These are phyloP conservation scores for Erythrocercus mccallii DNA, from an alignment of 2,113 vertebrate genomes.

Conservation along the genomic window DNA sequence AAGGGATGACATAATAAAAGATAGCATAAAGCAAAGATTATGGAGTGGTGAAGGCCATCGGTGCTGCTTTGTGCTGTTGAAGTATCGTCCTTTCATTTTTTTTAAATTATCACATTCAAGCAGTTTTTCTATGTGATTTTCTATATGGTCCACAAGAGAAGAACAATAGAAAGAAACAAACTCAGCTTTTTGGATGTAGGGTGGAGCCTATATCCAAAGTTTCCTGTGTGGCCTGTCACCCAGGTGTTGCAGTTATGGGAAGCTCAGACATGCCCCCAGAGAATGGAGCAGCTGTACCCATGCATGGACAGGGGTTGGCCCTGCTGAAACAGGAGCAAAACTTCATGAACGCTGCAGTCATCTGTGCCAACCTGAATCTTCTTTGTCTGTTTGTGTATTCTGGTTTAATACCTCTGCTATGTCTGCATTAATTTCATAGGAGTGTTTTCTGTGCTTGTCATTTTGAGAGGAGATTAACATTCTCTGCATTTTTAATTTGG, in stretches of 20 bases:
- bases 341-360: accelerated
- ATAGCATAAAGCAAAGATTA: neutral
- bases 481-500: neutral
- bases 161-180: neutral
- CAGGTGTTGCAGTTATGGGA: neutral
- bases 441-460: neutral
- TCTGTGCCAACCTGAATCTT: neutral
- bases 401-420: neutral
- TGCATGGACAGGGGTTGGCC: neutral
- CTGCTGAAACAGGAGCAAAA: neutral
- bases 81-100: neutral
- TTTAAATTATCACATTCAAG: neutral
- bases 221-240: neutral
- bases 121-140: neutral
- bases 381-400: neutral
- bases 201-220: neutral
- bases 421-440: neutral
- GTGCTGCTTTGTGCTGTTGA: neutral
- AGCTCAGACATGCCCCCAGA: neutral
- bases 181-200: neutral
- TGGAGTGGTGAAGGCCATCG: neutral
- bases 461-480: neutral
- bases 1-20: neutral
- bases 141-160: neutral
- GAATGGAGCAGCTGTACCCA: neutral